phyloP scores from a whole-genome alignment of 2,113 vertebrate species.

The Ammodramus savannarum region DNA sequence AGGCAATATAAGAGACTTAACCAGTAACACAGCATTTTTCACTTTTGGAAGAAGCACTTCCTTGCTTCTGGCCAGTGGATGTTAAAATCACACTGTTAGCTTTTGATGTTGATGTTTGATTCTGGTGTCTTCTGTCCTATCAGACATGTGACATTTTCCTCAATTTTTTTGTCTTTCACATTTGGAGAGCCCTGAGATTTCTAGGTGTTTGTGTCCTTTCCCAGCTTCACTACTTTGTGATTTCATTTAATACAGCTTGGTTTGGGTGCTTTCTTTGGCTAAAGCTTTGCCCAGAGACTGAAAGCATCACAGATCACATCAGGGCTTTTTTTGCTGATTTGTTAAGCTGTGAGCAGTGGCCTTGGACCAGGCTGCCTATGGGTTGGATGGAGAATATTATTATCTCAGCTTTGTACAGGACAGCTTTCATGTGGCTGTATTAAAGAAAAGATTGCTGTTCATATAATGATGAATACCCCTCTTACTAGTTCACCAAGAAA shows the following conservation, averaged over 20 bases:
- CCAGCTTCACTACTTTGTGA: neutral
- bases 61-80: neutral
- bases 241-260: neutral
- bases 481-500: neutral
- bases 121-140: neutral
- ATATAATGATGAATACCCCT: neutral
- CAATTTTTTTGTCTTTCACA: neutral
- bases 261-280: neutral
- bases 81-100: neutral
- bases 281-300: neutral
- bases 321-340: neutral
- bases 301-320: neutral
- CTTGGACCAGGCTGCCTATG: neutral
- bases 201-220: neutral
- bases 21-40: fast-evolving
- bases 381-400: neutral
- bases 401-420: neutral
- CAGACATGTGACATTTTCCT: neutral
- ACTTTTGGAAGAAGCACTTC: neutral
- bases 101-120: neutral
- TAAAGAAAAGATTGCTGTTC: neutral
- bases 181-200: neutral
- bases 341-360: neutral
- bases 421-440: neutral
- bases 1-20: neutral